A percentile compares a stretch with the other conserved stretches of the same genome.
These are phyloP conservation scores for Bubo blakistoni DNA, from an alignment of 2,113 vertebrate genomes.

Conservation along the genomic window DNA sequence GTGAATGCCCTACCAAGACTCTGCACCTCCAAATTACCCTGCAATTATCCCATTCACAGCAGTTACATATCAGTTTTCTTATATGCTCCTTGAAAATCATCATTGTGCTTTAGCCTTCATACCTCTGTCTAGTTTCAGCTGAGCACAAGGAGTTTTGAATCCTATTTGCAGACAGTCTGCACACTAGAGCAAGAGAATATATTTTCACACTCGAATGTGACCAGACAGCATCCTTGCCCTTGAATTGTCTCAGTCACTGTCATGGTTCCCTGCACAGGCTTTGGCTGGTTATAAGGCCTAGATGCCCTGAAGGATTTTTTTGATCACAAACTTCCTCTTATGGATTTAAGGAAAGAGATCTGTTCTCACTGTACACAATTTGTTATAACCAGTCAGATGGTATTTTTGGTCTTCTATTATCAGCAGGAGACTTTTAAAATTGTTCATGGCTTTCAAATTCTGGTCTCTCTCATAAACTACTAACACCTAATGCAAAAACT, in stretches of 20 bases:
- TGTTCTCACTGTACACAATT: background rate
- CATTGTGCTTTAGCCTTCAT: background rate
- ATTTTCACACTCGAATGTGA: background rate
- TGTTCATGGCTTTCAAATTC: background rate
- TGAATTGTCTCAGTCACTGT: background rate
- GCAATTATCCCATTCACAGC: background rate
- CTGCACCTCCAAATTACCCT: background rate
- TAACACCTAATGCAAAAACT: background rate
- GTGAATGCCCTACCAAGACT: background rate
- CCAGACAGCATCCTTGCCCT: background rate
- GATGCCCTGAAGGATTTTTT: background rate
- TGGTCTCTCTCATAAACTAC: background rate
- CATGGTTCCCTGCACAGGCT: background rate
- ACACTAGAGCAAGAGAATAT: background rate
- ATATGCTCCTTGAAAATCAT: background rate
- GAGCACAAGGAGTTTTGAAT: background rate
- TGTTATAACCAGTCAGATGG: background rate
- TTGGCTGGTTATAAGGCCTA: background rate
- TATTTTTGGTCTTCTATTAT: background rate
- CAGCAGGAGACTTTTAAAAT: background rate
- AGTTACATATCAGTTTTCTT: background rate
- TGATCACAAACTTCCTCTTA: background rate
- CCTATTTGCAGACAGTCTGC: background rate
- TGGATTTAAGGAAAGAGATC: background rate
- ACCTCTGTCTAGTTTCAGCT: background rate